Evolutionary conservation across 2,797 vertebrate genomes (phyloP).

Genomic region (Clarias platycephalus): DNA sequence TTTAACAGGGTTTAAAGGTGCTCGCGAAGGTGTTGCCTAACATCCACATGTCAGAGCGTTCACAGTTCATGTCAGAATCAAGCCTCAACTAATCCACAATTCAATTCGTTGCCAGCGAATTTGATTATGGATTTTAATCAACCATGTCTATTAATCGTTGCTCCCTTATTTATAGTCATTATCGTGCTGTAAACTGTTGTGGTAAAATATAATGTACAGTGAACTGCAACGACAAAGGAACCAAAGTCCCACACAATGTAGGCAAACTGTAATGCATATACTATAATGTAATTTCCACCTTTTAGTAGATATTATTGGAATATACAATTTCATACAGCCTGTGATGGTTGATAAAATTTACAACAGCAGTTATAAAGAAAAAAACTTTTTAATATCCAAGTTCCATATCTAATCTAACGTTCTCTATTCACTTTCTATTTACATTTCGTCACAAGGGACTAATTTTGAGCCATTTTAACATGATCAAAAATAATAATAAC

Average conservation of each 20-base stretch:
- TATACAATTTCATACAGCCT: not conserved
- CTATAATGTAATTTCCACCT: slow-evolving; percentile 1
- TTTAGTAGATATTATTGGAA: not conserved
- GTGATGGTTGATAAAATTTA: not conserved
- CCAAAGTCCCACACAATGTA: not conserved
- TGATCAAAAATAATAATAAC: not conserved
- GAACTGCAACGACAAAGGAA: not conserved
- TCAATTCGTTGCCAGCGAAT: too few species aligned
- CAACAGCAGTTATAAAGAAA: not conserved
- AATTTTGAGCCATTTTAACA: not conserved
- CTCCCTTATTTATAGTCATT: not conserved
- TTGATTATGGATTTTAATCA: too few species aligned
- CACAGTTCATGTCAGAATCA: too few species aligned
- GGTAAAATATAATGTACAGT: not conserved
- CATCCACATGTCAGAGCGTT: too few species aligned
- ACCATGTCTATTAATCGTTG: too few species aligned
- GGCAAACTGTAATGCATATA: not conserved
- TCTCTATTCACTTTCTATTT: not conserved
- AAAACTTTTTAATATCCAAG: not conserved
- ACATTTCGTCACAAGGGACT: not conserved
- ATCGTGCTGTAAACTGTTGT: not conserved
- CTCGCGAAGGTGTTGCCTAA: too few species aligned
- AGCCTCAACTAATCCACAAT: too few species aligned
- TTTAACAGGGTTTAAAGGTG: too few species aligned
- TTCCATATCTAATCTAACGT: not conserved